Evolutionary conservation across 1,140 invertebrate genomes (phyloP), one percentile per base, ranked within the genome.

Genomic region (Drosophila busckii): DNA sequence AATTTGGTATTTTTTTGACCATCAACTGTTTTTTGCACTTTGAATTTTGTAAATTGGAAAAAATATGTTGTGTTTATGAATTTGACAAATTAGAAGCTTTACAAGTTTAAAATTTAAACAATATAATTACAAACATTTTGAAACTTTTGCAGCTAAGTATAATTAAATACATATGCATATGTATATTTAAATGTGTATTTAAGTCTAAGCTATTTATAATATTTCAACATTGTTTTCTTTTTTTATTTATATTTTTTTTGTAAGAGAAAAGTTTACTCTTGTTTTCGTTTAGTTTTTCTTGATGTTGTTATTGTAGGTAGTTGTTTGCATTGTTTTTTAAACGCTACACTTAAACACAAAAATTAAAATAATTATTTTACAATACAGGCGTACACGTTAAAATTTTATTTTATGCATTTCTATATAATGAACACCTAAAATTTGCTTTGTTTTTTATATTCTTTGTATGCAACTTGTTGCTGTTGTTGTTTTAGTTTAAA

Each of bases 301-400:
- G 28, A 9, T 62, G 31, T 60, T 54, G 25, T 67, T 56, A 45
- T 63, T 76, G 73, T 68, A 78, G 73, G 73, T 80, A 78, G 73
- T 78, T 78, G 58, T 73, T 78, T 80, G 68, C 63, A 73, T 78
- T 68, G 68, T 65, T 78, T 68, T 71, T 66, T 68, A 68, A 71
- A 66, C 52, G 15, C 64, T 68, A 73, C 19, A 58, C 61, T 59
- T 80, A 53, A 63, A 63, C n/a, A 54, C 34, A 50, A 66, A 34
- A 78, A 46, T 44, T 62, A 58, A 32, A 40, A 54, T 48, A 48
- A 34, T 45, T 65, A 49, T 46, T 70, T 63, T 48, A 66, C 48
- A 70, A n/a, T n/a, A n/a, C n/a, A n/a, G n/a, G n/a, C n/a, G n/a
- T 64, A 59, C 25, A 50, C 9, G 9, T 28, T 42, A 34, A 37